Evolutionary conservation across 2,797 vertebrate genomes (phyloP), one percentile per base, ranked within the genome.

Genomic region (Acanthurus lineatus): DNA sequence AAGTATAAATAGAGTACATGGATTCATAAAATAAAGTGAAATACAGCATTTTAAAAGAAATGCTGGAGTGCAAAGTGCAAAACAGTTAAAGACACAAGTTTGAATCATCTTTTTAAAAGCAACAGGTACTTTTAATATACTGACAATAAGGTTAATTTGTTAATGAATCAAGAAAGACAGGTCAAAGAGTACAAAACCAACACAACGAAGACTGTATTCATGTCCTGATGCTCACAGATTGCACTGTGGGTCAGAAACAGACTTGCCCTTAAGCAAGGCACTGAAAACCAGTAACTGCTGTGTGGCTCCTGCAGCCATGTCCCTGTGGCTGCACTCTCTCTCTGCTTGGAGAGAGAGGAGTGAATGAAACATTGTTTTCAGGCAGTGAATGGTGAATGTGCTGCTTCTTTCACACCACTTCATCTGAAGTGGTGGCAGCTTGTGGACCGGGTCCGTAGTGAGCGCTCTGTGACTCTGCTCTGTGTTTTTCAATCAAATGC

Each of bases 311-410:
- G 2, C 77, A 77, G 76, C 77, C 40, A 79, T 74, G 79, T 76
- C 47, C 0, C 77, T 68, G 83, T 25, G 73, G 81, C 88, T 74
- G 52, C 61, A 3, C 79, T 81, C 80, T 77, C 80, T 77, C 32
- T 35, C 32, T 35, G 32, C 32, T 35, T 2, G 32, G 48, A 47
- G 56, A 64, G 73, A 85, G 84, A 73, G 70, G 28, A 78, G 81
- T 93, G 93, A 94, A 94, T 91, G 90, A 92, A 90, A 87, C 91
- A 87, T 92, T 93, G 93, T 93, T 87, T 88, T 80, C 73, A 61
- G 79, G 57, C 88, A 76, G 83, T 92, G 91, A 93, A 92, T 93
- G 88, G 86, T 89, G 89, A 94, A 93, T 93, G 91, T 77, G 69
- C 86, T 60, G 89, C 89, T 89, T 92, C 90, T 93, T 88, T 90